Evolutionary conservation across 2,797 vertebrate genomes (phyloP).

Genomic region (Masticophis lateralis): DNA sequence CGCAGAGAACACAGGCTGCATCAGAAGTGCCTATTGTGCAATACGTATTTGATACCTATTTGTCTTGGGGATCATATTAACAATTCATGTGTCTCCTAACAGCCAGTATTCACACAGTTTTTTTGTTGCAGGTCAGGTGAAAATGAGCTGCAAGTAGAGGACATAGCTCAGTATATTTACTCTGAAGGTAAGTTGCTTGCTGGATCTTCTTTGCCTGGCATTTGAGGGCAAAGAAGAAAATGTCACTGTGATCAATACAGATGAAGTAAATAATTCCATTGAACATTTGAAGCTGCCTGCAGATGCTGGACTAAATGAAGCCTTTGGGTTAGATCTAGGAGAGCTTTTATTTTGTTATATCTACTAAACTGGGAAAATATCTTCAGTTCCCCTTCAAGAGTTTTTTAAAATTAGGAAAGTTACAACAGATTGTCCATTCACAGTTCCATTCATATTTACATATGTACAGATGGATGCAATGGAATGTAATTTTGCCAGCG

Average conservation of each 20-base stretch:
- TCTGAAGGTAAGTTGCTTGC: slow-evolving; percentile 8
- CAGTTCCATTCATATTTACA: neutral
- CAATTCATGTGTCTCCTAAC: neutral
- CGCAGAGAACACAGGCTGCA: neutral
- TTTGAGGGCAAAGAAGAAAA: neutral
- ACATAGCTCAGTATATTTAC: neutral
- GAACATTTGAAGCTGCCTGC: neutral
- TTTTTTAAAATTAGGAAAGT: neutral
- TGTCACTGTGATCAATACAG: no score
- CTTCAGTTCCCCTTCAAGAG: neutral
- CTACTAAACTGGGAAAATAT: neutral
- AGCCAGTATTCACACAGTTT: neutral
- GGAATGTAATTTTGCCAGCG: neutral
- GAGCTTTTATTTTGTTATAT: neutral
- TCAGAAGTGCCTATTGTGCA: neutral
- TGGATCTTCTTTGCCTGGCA: neutral
- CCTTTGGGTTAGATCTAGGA: neutral
- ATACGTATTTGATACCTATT: neutral
- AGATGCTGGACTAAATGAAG: neutral
- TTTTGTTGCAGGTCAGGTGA: slow-evolving; percentile 19
- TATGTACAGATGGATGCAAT: neutral
- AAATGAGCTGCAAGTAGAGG: slow-evolving; percentile 23
- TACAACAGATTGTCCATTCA: neutral
- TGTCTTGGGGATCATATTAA: neutral
- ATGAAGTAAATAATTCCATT: neutral